Conservation (phyloP, 1,140 invertebrate species). For the Ridgeia piscesae region DNA sequence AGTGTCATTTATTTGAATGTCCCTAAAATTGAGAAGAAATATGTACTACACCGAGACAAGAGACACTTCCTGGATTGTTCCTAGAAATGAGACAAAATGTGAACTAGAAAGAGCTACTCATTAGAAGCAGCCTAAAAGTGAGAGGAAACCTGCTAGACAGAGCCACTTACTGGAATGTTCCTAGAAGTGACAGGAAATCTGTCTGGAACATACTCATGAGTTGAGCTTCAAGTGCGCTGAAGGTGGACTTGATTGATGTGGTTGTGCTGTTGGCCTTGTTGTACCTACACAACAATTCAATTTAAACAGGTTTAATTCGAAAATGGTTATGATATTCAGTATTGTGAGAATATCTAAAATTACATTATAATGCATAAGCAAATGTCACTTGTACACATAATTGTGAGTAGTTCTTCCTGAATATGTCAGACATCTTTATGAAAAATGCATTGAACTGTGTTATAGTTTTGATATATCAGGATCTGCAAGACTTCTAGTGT, state of each 20-base stretch:
- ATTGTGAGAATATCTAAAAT: background rate
- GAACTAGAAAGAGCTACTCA: background rate
- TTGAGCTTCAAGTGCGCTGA: constrained; percentile 52
- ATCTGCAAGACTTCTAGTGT: background rate
- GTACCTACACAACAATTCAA: constrained; percentile 31
- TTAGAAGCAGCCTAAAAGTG: no score
- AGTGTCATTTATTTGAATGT: constrained; percentile 27
- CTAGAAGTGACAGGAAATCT: constrained; percentile 56
- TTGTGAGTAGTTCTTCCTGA: background rate
- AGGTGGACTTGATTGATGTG: constrained; percentile 37
- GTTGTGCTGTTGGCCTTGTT: constrained; percentile 34
- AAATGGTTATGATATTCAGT: no score
- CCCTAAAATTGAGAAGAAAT: constrained; percentile 37
- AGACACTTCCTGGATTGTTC: constrained; percentile 51
- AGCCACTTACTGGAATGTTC: constrained; percentile 54
- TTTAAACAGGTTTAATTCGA: background rate
- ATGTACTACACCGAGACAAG: background rate
- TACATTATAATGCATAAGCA: background rate
- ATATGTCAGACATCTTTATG: background rate
- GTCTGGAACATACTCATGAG: constrained; percentile 57
- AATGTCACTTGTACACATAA: background rate
- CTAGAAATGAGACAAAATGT: constrained; percentile 55
- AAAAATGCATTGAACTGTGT: background rate
- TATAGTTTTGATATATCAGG: background rate
- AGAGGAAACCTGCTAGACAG: background rate